These are phyloP conservation scores for Meliscaeva auricollis DNA, from an alignment of 2,888 invertebrate species.

Conservation along the genomic window DNA sequence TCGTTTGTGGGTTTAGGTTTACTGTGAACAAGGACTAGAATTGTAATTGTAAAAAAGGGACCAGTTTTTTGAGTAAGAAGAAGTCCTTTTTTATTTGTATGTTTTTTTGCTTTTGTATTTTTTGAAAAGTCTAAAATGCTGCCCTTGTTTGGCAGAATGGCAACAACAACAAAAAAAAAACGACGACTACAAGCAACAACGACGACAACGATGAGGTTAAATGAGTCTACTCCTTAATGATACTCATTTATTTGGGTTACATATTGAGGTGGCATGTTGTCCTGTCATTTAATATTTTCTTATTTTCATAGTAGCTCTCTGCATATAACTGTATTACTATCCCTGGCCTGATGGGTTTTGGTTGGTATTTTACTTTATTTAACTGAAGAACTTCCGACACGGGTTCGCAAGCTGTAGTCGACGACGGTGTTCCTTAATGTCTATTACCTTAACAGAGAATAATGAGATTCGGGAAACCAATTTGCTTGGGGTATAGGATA, in stretches of 20 bases:
- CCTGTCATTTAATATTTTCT: slow-evolving; percentile 67
- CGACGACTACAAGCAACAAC: no score
- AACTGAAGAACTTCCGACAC: slow-evolving; percentile 36
- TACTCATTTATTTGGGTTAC: slow-evolving; percentile 73
- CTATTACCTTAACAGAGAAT: neutral
- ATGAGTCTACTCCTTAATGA: slow-evolving; percentile 71
- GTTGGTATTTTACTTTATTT: slow-evolving; percentile 30
- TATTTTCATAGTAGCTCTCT: slow-evolving; percentile 10
- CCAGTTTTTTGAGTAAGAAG: slow-evolving; percentile 18
- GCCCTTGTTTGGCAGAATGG: slow-evolving; percentile 60
- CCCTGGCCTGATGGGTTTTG: neutral
- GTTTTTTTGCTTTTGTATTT: neutral
- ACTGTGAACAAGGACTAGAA: slow-evolving; percentile 31
- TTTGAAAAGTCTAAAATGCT: slow-evolving; percentile 19
- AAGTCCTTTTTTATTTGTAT: slow-evolving; percentile 1
- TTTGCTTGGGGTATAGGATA: slow-evolving; percentile 12
- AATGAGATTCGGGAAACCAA: slow-evolving; percentile 36
- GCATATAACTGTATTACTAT: slow-evolving; percentile 12
- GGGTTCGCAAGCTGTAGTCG: slow-evolving; percentile 17
- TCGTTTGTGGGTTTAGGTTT: slow-evolving; percentile 19
- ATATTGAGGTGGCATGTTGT: slow-evolving; percentile 73
- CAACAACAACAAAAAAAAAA: slow-evolving; percentile 6
- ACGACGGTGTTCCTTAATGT: slow-evolving; percentile 1
- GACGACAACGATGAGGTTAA: slow-evolving; percentile 56
- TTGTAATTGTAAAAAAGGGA: slow-evolving; percentile 60